Evolutionary conservation across 2,113 vertebrate species (phyloP), one percentile per base, ranked within the genome.

Genomic region (Terrapene triunguis): DNA sequence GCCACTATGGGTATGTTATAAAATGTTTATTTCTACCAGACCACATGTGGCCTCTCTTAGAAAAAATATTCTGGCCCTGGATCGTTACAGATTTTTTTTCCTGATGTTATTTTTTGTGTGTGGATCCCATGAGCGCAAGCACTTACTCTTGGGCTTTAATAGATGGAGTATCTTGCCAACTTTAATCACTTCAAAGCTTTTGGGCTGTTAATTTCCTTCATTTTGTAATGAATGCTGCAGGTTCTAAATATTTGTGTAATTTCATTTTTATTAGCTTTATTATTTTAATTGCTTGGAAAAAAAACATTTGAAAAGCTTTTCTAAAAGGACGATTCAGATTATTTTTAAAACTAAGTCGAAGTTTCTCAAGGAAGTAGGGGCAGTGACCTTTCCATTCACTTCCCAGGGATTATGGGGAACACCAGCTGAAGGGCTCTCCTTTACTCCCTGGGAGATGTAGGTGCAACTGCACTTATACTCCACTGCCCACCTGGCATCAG

Each of bases 11-110:
- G 6, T 22, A 50, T 44, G 87, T 38, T 72, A 51, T 44, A 55
- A 82, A 69, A 5, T 1, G 1, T 0, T 0, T 50, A 47, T 62
- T 21, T 93, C 91, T 47, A 38, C 47, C 35, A 87, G 21, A 35
- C 1, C 1, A 0, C 48, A 29, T 44, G 14, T 0, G 0, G 1
- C 25, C 90, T 79, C 42, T 57, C 80, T 81, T n/a, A 22, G 55
- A 78, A 72, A 84, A 2, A 22, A 47, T 81, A 0, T 5, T 88
- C 62, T 48, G 19, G 5, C 0, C 0, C 1, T n/a, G 10, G 9
- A 14, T 69, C 32, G 24, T 47, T 35, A 48, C 1, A 0, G 38
- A 1, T 14, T 24, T 38, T 59, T 59, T 3, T 80, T 53, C 53
- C 55, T 87, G 25, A 50, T 7, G 38, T 11, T 57, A 32, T 35